phyloP scores from a whole-genome alignment of 2,888 invertebrate species.

The Holacanthella duospinosa region DNA sequence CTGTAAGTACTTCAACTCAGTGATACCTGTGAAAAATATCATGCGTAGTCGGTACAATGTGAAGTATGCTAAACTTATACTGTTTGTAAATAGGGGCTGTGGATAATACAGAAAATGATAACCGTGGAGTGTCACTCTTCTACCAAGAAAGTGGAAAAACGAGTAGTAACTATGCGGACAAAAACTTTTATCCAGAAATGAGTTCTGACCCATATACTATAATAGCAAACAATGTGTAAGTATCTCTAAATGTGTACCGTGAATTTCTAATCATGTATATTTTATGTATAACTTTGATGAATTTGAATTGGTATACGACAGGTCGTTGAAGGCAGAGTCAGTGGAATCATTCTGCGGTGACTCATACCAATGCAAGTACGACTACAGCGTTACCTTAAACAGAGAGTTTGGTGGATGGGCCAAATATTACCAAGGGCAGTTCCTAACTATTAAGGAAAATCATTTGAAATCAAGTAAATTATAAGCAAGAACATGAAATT shows the following conservation, averaged over 20 bases:
- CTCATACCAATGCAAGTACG: constrained; percentile 76
- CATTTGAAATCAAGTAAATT: constrained; percentile 43
- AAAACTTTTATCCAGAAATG: constrained; percentile 64
- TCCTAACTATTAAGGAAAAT: constrained; percentile 44
- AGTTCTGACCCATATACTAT: constrained; percentile 58
- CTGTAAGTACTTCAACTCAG: constrained; percentile 47
- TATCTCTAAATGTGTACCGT: neutral
- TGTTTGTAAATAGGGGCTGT: constrained; percentile 55
- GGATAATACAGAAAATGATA: constrained; percentile 60
- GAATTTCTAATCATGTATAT: neutral
- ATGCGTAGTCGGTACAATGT: neutral
- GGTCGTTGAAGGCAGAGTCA: constrained; percentile 51
- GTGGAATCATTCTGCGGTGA: constrained; percentile 66
- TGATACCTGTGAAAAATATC: neutral
- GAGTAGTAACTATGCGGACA: constrained; percentile 69
- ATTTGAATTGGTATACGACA: constrained; percentile 36
- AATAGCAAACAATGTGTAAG: constrained; percentile 57
- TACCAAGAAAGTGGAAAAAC: constrained; percentile 66
- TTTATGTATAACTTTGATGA: neutral
- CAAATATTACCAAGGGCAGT: constrained; percentile 64
- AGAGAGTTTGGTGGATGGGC: constrained; percentile 77
- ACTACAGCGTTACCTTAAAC: constrained; percentile 74
- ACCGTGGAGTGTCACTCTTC: constrained; percentile 66
- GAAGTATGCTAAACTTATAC: neutral
- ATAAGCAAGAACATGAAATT: too few relatives aligned